Percentiles rank a stretch among this genome's conserved stretches.
These are phyloP conservation scores for Capitulum mitella DNA, from an alignment of 2,888 invertebrate genomes.

Conservation along the genomic window DNA sequence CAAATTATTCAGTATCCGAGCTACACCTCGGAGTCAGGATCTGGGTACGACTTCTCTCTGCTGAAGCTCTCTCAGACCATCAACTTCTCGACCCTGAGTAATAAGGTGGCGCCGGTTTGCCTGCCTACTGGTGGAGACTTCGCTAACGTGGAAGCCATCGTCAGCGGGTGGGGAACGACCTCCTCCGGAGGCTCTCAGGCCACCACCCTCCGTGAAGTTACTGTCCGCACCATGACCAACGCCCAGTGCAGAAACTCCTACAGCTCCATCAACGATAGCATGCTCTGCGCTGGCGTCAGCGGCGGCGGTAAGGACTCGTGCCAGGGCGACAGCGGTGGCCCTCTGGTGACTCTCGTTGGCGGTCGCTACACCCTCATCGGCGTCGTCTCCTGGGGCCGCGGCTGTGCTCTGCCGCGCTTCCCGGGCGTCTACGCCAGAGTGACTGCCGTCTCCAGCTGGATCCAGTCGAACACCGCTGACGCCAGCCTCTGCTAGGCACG, in stretches of 20 bases:
- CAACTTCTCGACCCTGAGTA: not conserved
- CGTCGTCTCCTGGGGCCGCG: not conserved
- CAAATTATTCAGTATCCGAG: not conserved
- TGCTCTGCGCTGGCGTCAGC: not conserved
- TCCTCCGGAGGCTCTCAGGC: not conserved
- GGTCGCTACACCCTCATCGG: slow-evolving; percentile 1
- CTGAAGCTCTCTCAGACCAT: not conserved
- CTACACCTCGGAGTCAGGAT: not conserved
- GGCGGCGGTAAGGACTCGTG: not conserved
- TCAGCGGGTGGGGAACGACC: slow-evolving; percentile 10
- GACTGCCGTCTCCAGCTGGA: not conserved
- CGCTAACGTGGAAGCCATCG: not conserved
- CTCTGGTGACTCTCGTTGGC: not conserved
- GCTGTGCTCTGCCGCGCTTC: not conserved
- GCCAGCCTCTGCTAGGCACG: not conserved
- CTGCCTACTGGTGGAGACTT: not conserved
- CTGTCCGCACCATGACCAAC: not conserved
- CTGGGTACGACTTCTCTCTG: slow-evolving; percentile 6
- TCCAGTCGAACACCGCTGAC: not conserved
- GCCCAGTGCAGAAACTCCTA: not conserved
- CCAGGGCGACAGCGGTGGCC: slow-evolving; percentile 8
- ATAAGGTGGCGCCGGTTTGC: not conserved
- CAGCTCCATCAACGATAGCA: not conserved
- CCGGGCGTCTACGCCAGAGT: slow-evolving; percentile 5
- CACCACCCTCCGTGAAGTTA: not conserved